Evolutionary conservation across 2,888 invertebrate species (phyloP).

Genomic region (Venusia cambrica): DNA sequence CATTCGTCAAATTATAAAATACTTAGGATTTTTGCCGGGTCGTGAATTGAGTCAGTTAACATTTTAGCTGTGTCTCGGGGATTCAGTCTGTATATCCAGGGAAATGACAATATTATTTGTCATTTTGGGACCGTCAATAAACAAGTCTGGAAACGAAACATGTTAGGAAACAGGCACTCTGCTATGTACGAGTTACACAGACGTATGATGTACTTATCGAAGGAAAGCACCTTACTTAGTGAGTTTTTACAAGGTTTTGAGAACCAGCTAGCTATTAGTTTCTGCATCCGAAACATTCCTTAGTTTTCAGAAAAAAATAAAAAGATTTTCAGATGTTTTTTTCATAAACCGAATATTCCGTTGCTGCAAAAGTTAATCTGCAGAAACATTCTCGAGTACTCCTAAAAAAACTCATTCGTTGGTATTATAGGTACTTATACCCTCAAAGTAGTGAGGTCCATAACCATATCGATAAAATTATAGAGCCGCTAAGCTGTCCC

Average conservation of each 20-base stretch:
- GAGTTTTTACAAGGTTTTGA: conserved; percentile 32
- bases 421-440: conserved; percentile 14
- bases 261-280: conserved; percentile 22
- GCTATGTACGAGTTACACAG: conserved; percentile 31
- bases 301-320: too few species aligned
- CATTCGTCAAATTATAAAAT: conserved; percentile 32
- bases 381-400: conserved; percentile 2
- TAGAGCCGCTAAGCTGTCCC: conserved; percentile 20
- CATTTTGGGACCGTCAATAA: conserved; percentile 25
- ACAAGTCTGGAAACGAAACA: conserved; percentile 25
- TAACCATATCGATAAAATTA: conserved; percentile 28
- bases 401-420: conserved; percentile 12
- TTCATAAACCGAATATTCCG: background rate
- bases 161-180: conserved; percentile 33
- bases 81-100: conserved; percentile 20
- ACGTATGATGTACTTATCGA: conserved; percentile 22
- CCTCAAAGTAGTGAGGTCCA: conserved; percentile 15
- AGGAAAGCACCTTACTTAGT: conserved; percentile 33
- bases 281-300: conserved; percentile 4
- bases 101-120: conserved; percentile 27
- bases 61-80: conserved; percentile 24
- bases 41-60: conserved; percentile 24
- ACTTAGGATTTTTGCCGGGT: conserved; percentile 23
- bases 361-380: conserved; percentile 3
- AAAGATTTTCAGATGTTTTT: too few species aligned